Conservation (phyloP, 2,797 vertebrate genomes). For the Phataginus tetradactyla region DNA sequence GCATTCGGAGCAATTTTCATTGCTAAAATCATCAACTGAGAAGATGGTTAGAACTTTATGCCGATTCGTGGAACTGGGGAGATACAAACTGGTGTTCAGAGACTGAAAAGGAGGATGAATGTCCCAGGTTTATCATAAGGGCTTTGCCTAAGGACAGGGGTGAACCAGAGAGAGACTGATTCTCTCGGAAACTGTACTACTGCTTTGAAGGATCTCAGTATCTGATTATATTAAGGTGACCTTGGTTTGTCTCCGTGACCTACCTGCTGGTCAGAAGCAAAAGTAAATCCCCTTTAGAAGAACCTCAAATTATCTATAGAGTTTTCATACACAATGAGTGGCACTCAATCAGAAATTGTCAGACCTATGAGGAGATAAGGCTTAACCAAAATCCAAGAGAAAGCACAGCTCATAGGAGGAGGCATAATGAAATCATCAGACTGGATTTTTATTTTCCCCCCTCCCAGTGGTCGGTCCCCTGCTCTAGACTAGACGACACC, state of each 20-base stretch:
- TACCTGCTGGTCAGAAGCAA: neutral
- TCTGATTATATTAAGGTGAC: neutral
- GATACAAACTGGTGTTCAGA: neutral
- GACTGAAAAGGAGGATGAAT: neutral
- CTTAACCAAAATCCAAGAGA: neutral
- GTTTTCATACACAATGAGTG: neutral
- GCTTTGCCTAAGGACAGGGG: neutral
- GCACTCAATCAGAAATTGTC: neutral
- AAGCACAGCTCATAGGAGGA: neutral
- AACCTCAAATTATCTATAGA: accelerated
- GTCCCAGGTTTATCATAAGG: neutral
- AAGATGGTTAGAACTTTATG: neutral
- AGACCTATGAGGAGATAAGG: neutral
- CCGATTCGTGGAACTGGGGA: neutral
- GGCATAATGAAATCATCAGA: neutral
- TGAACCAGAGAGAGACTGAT: neutral
- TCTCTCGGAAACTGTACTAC: neutral
- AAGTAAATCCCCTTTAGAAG: neutral
- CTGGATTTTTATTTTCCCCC: neutral
- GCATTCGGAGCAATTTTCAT: neutral
- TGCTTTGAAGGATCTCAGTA: neutral
- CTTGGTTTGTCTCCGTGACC: neutral
- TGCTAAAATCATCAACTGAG: neutral
- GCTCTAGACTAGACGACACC: neutral
- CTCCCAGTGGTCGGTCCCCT: neutral